A percentile compares a stretch with the other conserved stretches of the same genome.
Evolutionary conservation across 2,797 vertebrate genomes (phyloP).

Genomic region (Hybognathus amarus): DNA sequence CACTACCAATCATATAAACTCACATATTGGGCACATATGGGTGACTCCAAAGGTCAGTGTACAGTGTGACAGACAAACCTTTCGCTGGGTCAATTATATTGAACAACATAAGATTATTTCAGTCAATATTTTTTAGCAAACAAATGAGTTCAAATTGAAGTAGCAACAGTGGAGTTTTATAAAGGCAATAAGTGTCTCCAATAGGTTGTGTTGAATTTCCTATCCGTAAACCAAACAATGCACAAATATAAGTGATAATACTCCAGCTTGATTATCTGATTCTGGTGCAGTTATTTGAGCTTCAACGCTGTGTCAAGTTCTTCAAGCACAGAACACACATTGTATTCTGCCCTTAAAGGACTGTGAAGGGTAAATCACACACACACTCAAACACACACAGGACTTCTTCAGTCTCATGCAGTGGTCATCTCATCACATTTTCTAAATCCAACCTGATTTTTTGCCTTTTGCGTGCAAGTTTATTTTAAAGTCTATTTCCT

Average conservation of each 20-base stretch:
- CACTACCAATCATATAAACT: neutral
- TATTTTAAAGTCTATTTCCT: neutral
- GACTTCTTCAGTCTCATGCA: neutral
- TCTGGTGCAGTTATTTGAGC: constrained; percentile 45
- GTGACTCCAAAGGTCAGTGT: constrained; percentile 27
- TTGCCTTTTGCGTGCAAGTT: neutral
- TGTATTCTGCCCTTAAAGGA: constrained; percentile 26
- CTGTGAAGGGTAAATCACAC: constrained; percentile 20
- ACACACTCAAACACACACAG: neutral
- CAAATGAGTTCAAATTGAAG: too few relatives aligned
- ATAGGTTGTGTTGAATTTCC: neutral
- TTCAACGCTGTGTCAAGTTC: constrained; percentile 37
- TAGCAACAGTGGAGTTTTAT: neutral
- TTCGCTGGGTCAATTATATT: neutral
- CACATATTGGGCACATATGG: neutral
- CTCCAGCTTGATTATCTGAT: constrained; percentile 22
- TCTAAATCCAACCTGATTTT: neutral
- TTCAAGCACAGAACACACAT: constrained; percentile 27
- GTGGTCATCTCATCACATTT: neutral
- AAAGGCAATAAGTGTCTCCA: neutral
- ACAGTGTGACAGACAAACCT: neutral
- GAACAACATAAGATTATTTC: neutral
- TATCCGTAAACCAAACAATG: neutral
- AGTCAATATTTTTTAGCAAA: constrained; percentile 6
- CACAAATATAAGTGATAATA: constrained; percentile 5